A percentile compares a stretch with the other conserved stretches of the same genome.
phyloP scores from a whole-genome alignment of 2,113 vertebrate genomes.

The Corvus moneduloides region DNA sequence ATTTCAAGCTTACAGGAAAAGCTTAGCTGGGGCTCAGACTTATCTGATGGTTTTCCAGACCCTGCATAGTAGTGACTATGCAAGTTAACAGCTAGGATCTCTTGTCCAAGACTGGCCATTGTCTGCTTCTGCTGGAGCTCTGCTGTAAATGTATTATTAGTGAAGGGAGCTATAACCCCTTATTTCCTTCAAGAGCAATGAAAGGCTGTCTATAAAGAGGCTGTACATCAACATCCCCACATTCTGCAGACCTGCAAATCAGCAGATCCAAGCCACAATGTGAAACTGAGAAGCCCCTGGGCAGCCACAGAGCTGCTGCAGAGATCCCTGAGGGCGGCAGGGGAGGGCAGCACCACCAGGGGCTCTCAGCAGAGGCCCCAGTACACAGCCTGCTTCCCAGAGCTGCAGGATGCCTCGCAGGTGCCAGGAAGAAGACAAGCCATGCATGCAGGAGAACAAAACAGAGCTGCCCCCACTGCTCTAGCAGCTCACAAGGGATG shows the following conservation, averaged over 20 bases:
- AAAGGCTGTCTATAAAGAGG: neutral
- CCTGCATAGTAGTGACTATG: neutral
- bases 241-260: neutral
- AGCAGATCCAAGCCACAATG: neutral
- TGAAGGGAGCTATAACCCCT: neutral
- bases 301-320: rapidly evolving
- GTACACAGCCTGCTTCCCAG: neutral
- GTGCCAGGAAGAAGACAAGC: neutral
- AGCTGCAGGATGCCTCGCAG: rapidly evolving
- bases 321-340: neutral
- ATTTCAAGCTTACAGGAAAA: neutral
- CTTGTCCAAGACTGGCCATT: neutral
- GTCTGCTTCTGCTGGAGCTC: neutral
- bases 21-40: neutral
- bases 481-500: neutral
- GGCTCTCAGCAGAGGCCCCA: neutral
- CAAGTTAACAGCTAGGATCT: neutral
- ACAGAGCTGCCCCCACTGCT: neutral
- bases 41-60: neutral
- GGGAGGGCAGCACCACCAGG: neutral
- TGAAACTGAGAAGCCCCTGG: neutral
- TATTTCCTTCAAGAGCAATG: neutral
- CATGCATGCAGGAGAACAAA: neutral
- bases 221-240: neutral
- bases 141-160: neutral